Evolutionary conservation across 2,113 vertebrate species (phyloP).

Genomic region (Orycteropus afer): DNA sequence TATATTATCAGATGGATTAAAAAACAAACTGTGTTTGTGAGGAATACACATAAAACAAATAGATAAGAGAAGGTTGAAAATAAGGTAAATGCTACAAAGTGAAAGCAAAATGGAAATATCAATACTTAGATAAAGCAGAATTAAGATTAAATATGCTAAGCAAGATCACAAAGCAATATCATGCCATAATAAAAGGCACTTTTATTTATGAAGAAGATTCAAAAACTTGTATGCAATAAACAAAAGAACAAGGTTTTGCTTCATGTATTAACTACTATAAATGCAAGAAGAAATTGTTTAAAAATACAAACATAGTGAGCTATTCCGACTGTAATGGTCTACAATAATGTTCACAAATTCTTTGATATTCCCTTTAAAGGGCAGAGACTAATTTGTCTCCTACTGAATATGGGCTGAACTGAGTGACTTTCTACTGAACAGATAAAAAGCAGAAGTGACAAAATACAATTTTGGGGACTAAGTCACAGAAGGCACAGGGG

Average conservation of each 20-base stretch:
- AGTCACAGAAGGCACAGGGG: neutral
- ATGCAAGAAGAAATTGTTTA: constrained; percentile 17
- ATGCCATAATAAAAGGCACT: constrained; percentile 7
- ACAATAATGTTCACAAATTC: constrained; percentile 52
- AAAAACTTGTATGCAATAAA: constrained; percentile 38
- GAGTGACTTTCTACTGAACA: neutral
- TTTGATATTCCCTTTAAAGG: constrained; percentile 28
- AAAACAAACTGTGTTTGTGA: constrained; percentile 7
- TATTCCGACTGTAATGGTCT: constrained; percentile 24
- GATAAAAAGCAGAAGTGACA: neutral
- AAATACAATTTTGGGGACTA: neutral
- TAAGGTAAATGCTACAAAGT: constrained; percentile 48
- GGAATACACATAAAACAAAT: constrained; percentile 10
- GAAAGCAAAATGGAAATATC: constrained; percentile 42
- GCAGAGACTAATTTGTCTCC: neutral
- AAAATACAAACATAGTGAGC: constrained; percentile 9
- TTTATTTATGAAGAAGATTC: constrained; percentile 46
- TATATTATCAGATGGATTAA: constrained; percentile 2
- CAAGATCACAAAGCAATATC: constrained; percentile 14
- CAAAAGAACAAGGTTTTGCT: constrained; percentile 33
- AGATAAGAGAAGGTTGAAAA: constrained; percentile 4
- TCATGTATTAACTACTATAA: constrained; percentile 21
- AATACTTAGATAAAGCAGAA: constrained; percentile 16
- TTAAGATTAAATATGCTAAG: constrained; percentile 53
- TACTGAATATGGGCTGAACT: neutral